phyloP scores from a whole-genome alignment of 2,113 vertebrate genomes.

The Leptobrachium ailaonicum region DNA sequence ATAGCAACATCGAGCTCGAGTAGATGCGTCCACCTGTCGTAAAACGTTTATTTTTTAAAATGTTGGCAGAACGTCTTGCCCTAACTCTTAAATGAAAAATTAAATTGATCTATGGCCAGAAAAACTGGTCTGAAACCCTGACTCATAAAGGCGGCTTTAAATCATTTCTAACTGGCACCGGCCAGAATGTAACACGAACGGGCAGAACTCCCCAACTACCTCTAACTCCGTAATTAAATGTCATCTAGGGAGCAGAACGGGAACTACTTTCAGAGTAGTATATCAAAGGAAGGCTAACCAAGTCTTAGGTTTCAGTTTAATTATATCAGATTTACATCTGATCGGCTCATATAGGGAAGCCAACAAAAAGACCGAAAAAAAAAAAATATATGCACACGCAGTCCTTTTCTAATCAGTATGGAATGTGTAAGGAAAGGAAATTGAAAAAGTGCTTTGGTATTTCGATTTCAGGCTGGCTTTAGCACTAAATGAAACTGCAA shows the following conservation, averaged over 20 bases:
- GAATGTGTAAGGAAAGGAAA: constrained; percentile 55
- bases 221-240: constrained; percentile 39
- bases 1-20: not conserved
- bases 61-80: not conserved
- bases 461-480: constrained; percentile 53
- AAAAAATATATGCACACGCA: constrained; percentile 16
- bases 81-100: not conserved
- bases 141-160: constrained; percentile 52
- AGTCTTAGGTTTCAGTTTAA: constrained; percentile 49
- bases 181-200: constrained; percentile 30
- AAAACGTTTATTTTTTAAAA: not conserved
- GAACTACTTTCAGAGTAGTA: constrained; percentile 26
- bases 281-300: constrained; percentile 21
- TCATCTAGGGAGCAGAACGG: constrained; percentile 29
- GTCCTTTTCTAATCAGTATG: constrained; percentile 50
- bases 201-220: constrained; percentile 10
- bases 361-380: constrained; percentile 43
- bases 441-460: constrained; percentile 58
- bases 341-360: constrained; percentile 52
- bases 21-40: not conserved
- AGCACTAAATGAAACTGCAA: constrained; percentile 50
- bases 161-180: constrained; percentile 33
- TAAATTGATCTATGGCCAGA: not conserved
- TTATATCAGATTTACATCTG: constrained; percentile 38
- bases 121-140: constrained; percentile 40